Conservation (phyloP, 2,888 invertebrate species). For the Eurois occulta region DNA sequence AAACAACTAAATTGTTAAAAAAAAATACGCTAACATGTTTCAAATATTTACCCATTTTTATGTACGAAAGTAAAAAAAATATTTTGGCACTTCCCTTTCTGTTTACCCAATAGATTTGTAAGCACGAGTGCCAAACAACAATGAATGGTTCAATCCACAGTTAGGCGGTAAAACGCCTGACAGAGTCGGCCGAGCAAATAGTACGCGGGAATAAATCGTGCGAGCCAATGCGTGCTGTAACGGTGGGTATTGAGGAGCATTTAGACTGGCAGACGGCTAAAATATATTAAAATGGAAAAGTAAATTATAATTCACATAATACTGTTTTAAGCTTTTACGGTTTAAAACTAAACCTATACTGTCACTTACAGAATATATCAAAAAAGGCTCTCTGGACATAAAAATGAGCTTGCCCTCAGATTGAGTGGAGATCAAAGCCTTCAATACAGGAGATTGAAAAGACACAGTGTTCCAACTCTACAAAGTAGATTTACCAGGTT, state of each 20-base stretch:
- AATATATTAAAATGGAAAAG: too few species aligned
- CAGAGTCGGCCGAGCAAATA: conserved; percentile 56
- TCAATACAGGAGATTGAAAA: too few species aligned
- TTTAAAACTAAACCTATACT: too few species aligned
- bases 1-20: not conserved
- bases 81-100: conserved; percentile 37
- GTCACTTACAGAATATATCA: too few species aligned
- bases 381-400: too few species aligned
- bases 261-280: not conserved
- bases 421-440: too few species aligned
- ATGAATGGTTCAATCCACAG: conserved; percentile 57
- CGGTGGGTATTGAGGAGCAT: conserved; percentile 8
- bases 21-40: conserved; percentile 2
- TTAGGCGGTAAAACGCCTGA: conserved; percentile 53
- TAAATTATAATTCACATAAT: too few species aligned
- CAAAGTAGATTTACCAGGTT: too few species aligned
- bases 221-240: conserved; percentile 42
- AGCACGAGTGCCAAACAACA: conserved; percentile 53
- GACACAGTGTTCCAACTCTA: too few species aligned
- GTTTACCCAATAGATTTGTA: conserved; percentile 59
- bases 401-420: too few species aligned
- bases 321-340: too few species aligned
- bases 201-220: conserved; percentile 60
- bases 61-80: conserved; percentile 13
- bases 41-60: conserved; percentile 33